Percentiles rank a stretch among this genome's conserved stretches.
phyloP scores from a whole-genome alignment of 2,113 vertebrate species.

The Calidris pygmaea region DNA sequence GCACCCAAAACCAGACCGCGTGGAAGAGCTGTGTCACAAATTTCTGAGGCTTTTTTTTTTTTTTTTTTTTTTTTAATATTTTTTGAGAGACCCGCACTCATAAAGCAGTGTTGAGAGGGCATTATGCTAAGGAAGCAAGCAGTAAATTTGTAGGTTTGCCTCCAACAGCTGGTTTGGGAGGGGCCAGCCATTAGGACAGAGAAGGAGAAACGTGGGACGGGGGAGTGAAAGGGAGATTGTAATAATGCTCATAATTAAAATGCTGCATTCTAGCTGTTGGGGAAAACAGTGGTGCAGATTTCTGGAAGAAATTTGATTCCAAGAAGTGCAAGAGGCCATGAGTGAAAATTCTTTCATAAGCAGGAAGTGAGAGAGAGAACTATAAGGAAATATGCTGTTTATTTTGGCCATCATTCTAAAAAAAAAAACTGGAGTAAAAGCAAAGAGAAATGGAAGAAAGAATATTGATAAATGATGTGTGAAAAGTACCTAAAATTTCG shows the following conservation, averaged over 20 bases:
- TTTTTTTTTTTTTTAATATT: neutral
- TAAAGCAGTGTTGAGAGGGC: neutral
- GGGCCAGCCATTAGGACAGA: neutral
- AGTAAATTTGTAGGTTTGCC: constrained; percentile 20
- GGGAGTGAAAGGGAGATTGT: constrained; percentile 47
- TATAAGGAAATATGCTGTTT: constrained; percentile 64
- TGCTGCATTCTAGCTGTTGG: constrained; percentile 41
- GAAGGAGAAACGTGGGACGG: constrained; percentile 4
- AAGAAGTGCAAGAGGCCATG: constrained; percentile 61
- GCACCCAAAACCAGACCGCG: neutral
- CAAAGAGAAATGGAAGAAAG: constrained; percentile 41
- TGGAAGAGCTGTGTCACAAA: neutral
- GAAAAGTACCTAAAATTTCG: constrained; percentile 25
- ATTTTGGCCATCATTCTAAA: constrained; percentile 57
- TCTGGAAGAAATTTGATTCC: constrained; percentile 63
- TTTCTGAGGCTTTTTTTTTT: neutral
- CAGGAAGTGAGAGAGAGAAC: constrained; percentile 60
- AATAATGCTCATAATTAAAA: constrained; percentile 68
- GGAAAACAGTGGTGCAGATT: constrained; percentile 23
- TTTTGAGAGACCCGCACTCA: neutral
- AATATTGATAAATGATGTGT: constrained; percentile 49
- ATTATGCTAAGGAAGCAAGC: constrained; percentile 8
- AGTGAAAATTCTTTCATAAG: constrained; percentile 69
- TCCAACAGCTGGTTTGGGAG: constrained; percentile 47
- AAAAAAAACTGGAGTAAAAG: constrained; percentile 26